Evolutionary conservation across 2,888 invertebrate genomes (phyloP).

Genomic region (Rotaria socialis): DNA sequence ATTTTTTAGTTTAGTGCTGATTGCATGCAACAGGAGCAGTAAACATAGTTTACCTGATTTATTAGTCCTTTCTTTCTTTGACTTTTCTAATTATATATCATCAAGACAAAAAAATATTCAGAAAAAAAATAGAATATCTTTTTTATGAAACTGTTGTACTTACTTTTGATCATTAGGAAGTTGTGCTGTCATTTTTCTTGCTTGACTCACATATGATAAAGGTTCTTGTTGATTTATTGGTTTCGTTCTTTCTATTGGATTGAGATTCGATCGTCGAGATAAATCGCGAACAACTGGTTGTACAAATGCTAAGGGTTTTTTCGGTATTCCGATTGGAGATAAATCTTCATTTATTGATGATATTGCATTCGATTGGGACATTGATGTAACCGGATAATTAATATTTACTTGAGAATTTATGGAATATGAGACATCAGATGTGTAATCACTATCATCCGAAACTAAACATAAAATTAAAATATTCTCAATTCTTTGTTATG

Average conservation of each 20-base stretch:
- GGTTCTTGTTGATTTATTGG: slow-evolving; percentile 13
- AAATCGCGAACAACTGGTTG: neutral
- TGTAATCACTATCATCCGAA: slow-evolving; percentile 35
- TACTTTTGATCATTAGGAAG: neutral
- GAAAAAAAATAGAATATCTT: neutral
- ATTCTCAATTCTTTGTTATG: too few relatives aligned
- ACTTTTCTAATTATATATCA: neutral
- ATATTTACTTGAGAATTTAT: slow-evolving; percentile 1
- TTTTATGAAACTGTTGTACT: neutral
- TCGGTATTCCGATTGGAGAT: neutral
- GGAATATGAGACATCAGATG: slow-evolving; percentile 28
- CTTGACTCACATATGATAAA: slow-evolving; percentile 25
- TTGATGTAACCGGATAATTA: neutral
- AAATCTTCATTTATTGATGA: neutral
- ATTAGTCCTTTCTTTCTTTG: neutral
- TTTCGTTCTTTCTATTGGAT: neutral
- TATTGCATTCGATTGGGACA: neutral
- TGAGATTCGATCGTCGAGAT: neutral
- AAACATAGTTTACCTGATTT: neutral
- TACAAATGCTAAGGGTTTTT: neutral
- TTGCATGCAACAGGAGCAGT: neutral
- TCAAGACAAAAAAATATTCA: neutral
- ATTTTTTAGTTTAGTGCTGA: neutral
- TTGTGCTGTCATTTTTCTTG: neutral
- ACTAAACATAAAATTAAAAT: neutral